A percentile compares a stretch with the other conserved stretches of the same genome.
Evolutionary conservation across 2,888 invertebrate genomes (phyloP).

Genomic region (Melipona beecheii): DNA sequence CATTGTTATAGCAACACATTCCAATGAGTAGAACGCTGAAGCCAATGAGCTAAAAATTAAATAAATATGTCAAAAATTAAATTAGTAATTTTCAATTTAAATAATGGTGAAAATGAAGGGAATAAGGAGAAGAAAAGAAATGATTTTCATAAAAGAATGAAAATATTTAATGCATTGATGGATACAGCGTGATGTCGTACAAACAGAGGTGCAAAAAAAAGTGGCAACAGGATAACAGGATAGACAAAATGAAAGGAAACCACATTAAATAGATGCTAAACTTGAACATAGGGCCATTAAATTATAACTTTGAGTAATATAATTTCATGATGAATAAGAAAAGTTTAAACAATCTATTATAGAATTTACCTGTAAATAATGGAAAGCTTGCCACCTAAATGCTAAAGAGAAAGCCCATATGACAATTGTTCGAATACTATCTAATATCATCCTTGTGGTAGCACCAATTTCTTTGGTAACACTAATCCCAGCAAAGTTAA

Average conservation of each 20-base stretch:
- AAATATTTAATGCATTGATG: no score
- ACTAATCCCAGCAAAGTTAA: conserved; percentile 96
- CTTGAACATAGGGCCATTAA: no score
- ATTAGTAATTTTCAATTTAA: background rate
- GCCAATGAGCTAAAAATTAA: conserved; percentile 87
- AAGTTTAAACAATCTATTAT: background rate
- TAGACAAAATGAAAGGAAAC: no score
- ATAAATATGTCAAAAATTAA: conserved; percentile 67
- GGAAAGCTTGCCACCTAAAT: conserved; percentile 92
- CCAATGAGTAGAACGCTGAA: conserved; percentile 91
- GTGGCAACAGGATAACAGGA: background rate
- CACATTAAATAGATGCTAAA: no score
- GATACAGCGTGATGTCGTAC: no score
- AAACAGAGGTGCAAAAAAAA: background rate
- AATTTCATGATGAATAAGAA: background rate
- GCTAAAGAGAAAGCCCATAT: conserved; percentile 94
- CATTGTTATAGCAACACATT: conserved; percentile 92
- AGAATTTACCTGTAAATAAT: conserved; percentile 88
- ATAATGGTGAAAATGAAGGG: no score
- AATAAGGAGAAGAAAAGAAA: no score
- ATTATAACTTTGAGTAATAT: background rate
- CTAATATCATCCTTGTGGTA: conserved; percentile 95
- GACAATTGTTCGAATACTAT: conserved; percentile 94
- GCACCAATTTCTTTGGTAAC: conserved; percentile 97
- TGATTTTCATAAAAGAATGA: no score